Conservation (phyloP, 2,797 vertebrate genomes). For the Malurus splendens region DNA sequence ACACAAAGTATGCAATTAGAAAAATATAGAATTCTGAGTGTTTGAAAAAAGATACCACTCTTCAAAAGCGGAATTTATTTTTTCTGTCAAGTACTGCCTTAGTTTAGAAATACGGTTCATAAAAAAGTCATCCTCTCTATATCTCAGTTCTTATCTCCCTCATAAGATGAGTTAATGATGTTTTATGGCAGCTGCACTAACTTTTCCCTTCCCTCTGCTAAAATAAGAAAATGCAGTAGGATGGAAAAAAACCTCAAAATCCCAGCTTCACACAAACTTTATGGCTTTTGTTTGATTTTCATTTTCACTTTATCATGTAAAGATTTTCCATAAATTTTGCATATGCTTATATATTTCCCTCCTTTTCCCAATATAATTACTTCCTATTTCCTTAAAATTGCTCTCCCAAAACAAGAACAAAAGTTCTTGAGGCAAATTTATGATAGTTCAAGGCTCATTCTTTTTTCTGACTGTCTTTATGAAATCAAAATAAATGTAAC, state of each 20-base stretch:
- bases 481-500: background rate
- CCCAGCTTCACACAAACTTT: background rate
- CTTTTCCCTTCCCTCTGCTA: background rate
- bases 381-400: background rate
- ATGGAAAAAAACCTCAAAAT: background rate
- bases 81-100: background rate
- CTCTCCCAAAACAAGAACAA: background rate
- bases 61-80: background rate
- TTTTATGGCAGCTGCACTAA: background rate
- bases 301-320: background rate
- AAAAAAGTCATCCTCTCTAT: background rate
- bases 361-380: background rate
- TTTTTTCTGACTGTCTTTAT: background rate
- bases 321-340: background rate
- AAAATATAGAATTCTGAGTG: background rate
- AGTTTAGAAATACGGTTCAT: slow-evolving; percentile 5
- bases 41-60: background rate
- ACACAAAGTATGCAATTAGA: background rate
- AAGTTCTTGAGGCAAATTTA: slow-evolving; percentile 1
- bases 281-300: background rate
- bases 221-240: background rate
- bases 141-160: background rate
- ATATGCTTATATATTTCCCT: background rate
- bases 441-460: background rate
- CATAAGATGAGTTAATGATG: background rate